A percentile compares a stretch with the other conserved stretches of the same genome.
These are phyloP conservation scores for Siniperca obscura DNA, from an alignment of 2,797 vertebrate genomes.

Conservation along the genomic window DNA sequence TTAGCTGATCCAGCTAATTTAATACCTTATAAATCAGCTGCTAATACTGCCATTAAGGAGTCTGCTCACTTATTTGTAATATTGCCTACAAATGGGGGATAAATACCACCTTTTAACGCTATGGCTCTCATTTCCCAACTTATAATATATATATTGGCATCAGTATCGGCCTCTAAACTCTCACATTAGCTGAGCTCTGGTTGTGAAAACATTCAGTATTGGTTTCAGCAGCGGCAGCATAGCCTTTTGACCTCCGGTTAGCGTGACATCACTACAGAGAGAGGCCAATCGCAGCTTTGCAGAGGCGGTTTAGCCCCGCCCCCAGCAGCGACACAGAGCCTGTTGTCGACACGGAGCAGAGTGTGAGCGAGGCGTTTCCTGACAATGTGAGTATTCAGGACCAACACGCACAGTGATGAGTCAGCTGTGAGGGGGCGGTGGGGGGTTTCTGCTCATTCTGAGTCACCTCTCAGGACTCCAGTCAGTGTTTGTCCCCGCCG, in stretches of 20 bases:
- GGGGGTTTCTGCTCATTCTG: conserved; percentile 52
- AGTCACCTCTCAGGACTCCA: conserved; percentile 66
- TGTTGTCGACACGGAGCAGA: neutral
- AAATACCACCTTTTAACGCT: no score
- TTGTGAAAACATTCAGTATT: conserved; percentile 10
- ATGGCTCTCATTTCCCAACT: no score
- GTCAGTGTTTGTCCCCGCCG: conserved; percentile 20
- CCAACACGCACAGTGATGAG: conserved; percentile 45
- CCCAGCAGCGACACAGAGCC: no score
- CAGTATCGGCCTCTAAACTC: neutral
- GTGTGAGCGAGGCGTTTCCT: conserved; percentile 46
- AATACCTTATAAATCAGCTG: neutral
- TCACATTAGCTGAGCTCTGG: neutral
- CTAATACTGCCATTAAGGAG: no score
- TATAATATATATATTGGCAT: no score
- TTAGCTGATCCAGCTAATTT: neutral
- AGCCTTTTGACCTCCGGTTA: neutral
- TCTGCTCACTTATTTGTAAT: no score
- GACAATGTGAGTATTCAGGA: conserved; percentile 1
- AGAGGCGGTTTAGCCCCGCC: neutral
- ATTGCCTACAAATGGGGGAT: no score
- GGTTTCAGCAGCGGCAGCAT: neutral
- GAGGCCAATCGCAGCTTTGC: conserved; percentile 3
- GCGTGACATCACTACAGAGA: neutral
- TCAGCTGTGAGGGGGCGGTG: conserved; percentile 61